A percentile compares a stretch with the other conserved stretches of the same genome.
Evolutionary conservation across 64 coral and sea anemone species (phyloP).

Genomic region (Stichodactyla mertensii): DNA sequence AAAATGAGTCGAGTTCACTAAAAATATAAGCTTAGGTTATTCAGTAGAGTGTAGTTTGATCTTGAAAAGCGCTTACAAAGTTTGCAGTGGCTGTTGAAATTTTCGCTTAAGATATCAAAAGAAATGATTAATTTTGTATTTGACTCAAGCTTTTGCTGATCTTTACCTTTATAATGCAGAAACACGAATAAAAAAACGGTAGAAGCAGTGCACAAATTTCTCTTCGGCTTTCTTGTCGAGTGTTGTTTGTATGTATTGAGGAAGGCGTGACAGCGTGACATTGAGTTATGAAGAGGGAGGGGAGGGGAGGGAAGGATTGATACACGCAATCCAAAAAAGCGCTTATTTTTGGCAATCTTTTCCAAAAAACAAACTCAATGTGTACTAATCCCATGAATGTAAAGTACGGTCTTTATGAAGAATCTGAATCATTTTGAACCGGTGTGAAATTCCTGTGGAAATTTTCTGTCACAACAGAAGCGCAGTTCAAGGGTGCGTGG

Average conservation of each 20-base stretch:
- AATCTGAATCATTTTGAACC: no score
- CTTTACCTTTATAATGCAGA: background rate
- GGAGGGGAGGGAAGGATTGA: no score
- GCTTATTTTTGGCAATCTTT: no score
- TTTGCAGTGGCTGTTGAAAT: background rate
- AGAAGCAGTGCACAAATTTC: background rate
- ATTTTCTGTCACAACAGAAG: no score
- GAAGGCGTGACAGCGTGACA: constrained; percentile 10
- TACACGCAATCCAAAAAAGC: no score
- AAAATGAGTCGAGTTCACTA: background rate
- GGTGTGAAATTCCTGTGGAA: no score
- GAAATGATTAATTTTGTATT: background rate
- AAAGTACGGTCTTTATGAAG: no score
- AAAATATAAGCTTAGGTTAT: no score
- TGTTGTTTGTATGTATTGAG: background rate
- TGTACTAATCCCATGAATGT: no score
- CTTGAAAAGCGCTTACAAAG: background rate
- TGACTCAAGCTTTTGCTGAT: background rate
- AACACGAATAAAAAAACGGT: background rate
- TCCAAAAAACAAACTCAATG: no score
- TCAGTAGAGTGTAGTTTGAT: no score
- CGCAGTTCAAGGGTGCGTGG: background rate
- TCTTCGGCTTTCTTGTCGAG: background rate
- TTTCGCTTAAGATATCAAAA: background rate
- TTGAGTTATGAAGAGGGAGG: background rate